These are phyloP conservation scores for Pasiphila rectangulata DNA, from an alignment of 2,888 invertebrate species.

Conservation along the genomic window DNA sequence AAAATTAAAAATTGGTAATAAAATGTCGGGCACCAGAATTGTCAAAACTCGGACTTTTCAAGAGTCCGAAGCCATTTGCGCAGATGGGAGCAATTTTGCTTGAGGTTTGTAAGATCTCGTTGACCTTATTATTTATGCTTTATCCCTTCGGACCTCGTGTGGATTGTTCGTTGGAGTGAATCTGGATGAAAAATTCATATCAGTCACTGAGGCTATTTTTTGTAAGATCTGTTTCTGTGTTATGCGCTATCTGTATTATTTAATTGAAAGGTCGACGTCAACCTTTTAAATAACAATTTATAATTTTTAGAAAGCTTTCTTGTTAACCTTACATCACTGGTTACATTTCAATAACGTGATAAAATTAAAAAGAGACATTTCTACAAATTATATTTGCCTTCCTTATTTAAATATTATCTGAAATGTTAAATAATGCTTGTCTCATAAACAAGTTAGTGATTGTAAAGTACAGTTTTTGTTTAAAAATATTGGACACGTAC, in stretches of 20 bases:
- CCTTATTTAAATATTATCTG: too few relatives aligned
- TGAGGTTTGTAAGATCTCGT: slow-evolving; percentile 34
- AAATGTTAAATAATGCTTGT: too few relatives aligned
- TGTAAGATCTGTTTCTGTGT: slow-evolving; percentile 1
- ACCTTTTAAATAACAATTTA: too few relatives aligned
- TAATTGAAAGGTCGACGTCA: too few relatives aligned
- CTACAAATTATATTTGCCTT: too few relatives aligned
- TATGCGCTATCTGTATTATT: not conserved
- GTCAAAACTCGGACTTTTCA: slow-evolving; percentile 11
- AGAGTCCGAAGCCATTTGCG: slow-evolving; percentile 38
- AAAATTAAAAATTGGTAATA: not conserved
- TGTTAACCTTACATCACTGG: too few relatives aligned
- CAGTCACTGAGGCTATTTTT: slow-evolving; percentile 2
- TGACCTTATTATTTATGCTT: slow-evolving; percentile 36
- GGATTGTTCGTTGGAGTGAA: slow-evolving; percentile 15
- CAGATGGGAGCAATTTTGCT: slow-evolving; percentile 46
- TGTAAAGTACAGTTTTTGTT: too few relatives aligned
- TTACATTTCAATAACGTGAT: too few relatives aligned
- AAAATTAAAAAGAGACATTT: too few relatives aligned
- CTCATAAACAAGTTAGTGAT: too few relatives aligned
- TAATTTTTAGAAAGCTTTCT: too few relatives aligned
- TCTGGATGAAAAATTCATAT: slow-evolving; percentile 14
- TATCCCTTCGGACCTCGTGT: slow-evolving; percentile 24
- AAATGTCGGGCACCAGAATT: slow-evolving; percentile 5
- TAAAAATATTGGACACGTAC: too few relatives aligned